Conservation (phyloP, 1,140 invertebrate genomes). For the Pogonus chalceus region DNA sequence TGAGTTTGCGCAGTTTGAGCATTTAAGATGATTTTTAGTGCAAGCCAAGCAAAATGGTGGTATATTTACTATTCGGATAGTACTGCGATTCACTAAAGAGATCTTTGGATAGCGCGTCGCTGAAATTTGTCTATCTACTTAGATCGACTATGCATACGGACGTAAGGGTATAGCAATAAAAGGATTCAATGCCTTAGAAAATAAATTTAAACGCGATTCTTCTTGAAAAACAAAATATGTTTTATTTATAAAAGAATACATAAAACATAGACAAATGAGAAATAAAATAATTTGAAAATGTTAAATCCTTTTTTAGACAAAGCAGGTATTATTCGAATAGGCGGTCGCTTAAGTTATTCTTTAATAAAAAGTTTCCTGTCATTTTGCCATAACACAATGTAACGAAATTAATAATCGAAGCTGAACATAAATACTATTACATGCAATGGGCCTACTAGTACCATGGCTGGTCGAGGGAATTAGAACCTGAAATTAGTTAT, state of each 20-base stretch:
- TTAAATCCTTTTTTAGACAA: too few relatives aligned
- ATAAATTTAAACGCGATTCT: too few relatives aligned
- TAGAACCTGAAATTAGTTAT: conserved; percentile 24
- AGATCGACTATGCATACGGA: neutral
- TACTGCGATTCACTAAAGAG: too few relatives aligned
- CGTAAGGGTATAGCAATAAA: conserved; percentile 12
- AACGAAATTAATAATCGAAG: conserved; percentile 19
- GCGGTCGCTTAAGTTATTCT: conserved; percentile 31
- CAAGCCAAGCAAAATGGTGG: too few relatives aligned
- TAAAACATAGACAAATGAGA: neutral
- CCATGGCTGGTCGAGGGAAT: conserved; percentile 15
- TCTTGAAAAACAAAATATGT: conserved; percentile 10
- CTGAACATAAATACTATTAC: conserved; percentile 22
- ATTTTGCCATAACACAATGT: conserved; percentile 23
- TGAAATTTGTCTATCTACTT: too few relatives aligned
- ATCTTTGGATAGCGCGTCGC: too few relatives aligned
- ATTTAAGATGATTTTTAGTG: too few relatives aligned
- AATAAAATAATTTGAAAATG: conserved; percentile 13
- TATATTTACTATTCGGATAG: too few relatives aligned
- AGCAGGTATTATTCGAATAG: conserved; percentile 32
- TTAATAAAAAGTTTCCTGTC: conserved; percentile 25
- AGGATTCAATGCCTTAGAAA: conserved; percentile 6
- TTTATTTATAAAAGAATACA: neutral
- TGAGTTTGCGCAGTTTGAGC: too few relatives aligned
- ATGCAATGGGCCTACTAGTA: conserved; percentile 23